Evolutionary conservation across 2,113 vertebrate genomes (phyloP).

Genomic region (Colistium nudipinnis): DNA sequence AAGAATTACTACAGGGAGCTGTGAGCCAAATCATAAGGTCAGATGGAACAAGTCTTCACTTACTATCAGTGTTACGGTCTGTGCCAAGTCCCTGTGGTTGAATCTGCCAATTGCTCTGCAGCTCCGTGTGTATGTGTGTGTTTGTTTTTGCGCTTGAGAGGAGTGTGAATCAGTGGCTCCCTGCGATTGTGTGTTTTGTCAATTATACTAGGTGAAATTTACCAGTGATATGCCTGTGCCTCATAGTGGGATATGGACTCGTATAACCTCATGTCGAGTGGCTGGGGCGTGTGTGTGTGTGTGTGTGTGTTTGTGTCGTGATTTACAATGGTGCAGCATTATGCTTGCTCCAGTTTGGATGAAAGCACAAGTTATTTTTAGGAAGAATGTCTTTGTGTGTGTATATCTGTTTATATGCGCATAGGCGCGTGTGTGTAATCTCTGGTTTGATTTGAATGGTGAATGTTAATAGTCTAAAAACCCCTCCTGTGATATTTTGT

Average conservation of each 20-base stretch:
- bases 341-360: slow-evolving; percentile 56
- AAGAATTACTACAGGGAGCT: slow-evolving; percentile 70
- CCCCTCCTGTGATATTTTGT: not conserved
- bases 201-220: slow-evolving; percentile 66
- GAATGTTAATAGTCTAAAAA: too few relatives aligned
- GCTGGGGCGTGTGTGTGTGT: not conserved
- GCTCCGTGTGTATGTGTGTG: slow-evolving; percentile 26
- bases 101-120: slow-evolving; percentile 38
- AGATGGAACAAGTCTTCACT: slow-evolving; percentile 72
- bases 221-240: slow-evolving; percentile 45
- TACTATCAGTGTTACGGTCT: slow-evolving; percentile 71
- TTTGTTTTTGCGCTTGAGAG: not conserved
- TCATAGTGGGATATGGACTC: slow-evolving; percentile 26
- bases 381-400: slow-evolving; percentile 25
- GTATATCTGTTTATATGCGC: not conserved
- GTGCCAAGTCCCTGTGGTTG: slow-evolving; percentile 66
- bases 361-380: slow-evolving; percentile 56
- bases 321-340: slow-evolving; percentile 35
- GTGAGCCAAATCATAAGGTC: slow-evolving; percentile 77
- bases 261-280: slow-evolving; percentile 30
- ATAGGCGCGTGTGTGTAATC: not conserved
- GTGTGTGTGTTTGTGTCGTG: slow-evolving; percentile 5
- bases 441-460: not conserved
- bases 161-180: slow-evolving; percentile 45
- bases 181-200: slow-evolving; percentile 58